These are phyloP conservation scores for Strongylocentrotus purpuratus DNA, from an alignment of 35 echinoderm and acorn worm genomes.

Conservation along the genomic window DNA sequence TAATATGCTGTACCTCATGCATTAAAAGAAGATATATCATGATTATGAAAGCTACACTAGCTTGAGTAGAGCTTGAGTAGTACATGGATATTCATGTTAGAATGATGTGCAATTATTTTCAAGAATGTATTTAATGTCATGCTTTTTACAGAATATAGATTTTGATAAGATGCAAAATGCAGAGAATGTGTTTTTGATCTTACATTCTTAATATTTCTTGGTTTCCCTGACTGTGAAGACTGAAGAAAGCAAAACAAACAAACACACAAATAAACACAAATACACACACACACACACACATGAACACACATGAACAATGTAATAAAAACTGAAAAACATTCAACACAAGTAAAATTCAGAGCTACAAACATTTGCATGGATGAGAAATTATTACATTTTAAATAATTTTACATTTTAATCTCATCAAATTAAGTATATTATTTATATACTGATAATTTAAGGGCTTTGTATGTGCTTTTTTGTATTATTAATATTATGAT, in stretches of 20 bases:
- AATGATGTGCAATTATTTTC: background rate
- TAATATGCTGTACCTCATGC: background rate
- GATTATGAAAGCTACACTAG: background rate
- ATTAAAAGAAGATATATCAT: background rate
- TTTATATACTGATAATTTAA: too few relatives aligned
- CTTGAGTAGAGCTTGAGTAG: background rate
- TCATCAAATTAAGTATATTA: too few relatives aligned
- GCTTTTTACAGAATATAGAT: background rate
- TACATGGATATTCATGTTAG: background rate
- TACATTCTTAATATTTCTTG: constrained; percentile 26
- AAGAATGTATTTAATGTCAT: background rate
- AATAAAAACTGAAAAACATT: background rate
- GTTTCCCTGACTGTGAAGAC: constrained; percentile 33
- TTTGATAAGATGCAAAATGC: background rate
- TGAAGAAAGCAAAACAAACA: background rate
- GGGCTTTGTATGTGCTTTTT: too few relatives aligned
- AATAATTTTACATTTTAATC: too few relatives aligned
- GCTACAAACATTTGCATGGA: background rate
- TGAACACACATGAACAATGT: background rate
- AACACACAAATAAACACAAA: background rate
- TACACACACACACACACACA: background rate
- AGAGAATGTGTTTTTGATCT: background rate
- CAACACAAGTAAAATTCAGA: background rate
- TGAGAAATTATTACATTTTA: too few relatives aligned
- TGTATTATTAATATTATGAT: too few relatives aligned